These are phyloP conservation scores for Atta colombica DNA, from an alignment of 1,140 invertebrate species.

Conservation along the genomic window DNA sequence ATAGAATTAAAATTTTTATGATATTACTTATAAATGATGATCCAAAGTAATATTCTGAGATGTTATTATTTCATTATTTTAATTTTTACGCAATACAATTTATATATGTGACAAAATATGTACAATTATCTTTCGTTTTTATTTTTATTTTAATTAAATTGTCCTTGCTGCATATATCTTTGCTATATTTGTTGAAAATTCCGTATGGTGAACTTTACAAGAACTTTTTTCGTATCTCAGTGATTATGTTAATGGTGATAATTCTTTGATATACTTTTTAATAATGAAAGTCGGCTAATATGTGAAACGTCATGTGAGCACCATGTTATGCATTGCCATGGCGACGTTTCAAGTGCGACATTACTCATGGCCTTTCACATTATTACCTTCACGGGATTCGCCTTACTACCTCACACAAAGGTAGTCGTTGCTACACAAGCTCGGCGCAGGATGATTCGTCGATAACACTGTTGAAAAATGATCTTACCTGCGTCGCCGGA, in stretches of 20 bases:
- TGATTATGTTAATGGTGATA: not conserved
- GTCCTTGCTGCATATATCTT: not conserved
- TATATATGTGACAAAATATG: not conserved
- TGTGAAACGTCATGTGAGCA: not conserved
- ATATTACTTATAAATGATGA: not conserved
- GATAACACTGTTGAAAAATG: slow-evolving; percentile 73
- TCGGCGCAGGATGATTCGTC: slow-evolving; percentile 56
- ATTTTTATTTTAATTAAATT: not conserved
- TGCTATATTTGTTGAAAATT: not conserved
- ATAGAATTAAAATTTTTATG: not conserved
- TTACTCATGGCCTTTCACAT: slow-evolving; percentile 66
- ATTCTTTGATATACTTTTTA: not conserved
- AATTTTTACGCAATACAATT: not conserved
- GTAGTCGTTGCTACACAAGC: slow-evolving; percentile 20
- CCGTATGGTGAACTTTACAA: not conserved
- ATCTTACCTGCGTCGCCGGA: slow-evolving; percentile 65
- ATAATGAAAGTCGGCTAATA: slow-evolving; percentile 24
- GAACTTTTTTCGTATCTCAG: not conserved
- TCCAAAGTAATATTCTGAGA: not conserved
- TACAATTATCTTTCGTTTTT: not conserved
- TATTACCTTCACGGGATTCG: slow-evolving; percentile 48
- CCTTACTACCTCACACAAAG: slow-evolving; percentile 33
- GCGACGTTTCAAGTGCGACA: slow-evolving; percentile 69
- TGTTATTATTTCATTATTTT: not conserved
- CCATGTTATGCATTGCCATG: slow-evolving; percentile 7